phyloP scores from a whole-genome alignment of 2,113 vertebrate species.

The Mastomys coucha region DNA sequence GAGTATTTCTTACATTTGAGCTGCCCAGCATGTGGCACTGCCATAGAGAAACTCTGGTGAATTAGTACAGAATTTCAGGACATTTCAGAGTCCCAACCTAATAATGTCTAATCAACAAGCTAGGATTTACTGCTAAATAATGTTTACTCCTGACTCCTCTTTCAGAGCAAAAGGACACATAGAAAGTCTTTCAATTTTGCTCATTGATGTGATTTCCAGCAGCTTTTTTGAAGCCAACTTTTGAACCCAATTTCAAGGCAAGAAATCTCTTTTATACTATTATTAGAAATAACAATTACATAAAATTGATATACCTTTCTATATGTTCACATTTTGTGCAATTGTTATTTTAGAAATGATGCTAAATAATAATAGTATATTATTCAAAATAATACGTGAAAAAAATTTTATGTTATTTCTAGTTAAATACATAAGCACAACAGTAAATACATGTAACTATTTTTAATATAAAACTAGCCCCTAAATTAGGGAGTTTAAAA shows the following conservation, averaged over 20 bases:
- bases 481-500: neutral
- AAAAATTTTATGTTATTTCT: neutral
- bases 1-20: neutral
- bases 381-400: neutral
- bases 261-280: neutral
- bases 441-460: neutral
- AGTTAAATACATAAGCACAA: neutral
- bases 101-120: neutral
- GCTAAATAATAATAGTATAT: neutral
- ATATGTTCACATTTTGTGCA: neutral
- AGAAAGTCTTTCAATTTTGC: neutral
- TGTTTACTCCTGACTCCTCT: neutral
- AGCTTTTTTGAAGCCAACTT: neutral
- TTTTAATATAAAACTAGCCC: too few relatives aligned
- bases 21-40: neutral
- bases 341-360: neutral
- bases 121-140: slow-evolving; percentile 23
- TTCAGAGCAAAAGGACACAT: neutral
- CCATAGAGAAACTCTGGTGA: neutral
- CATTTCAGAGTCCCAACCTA: neutral
- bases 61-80: neutral
- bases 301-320: neutral
- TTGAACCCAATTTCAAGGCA: neutral
- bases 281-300: neutral
- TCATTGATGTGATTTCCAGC: neutral